These are phyloP conservation scores for Thereva unica DNA, from an alignment of 2,888 invertebrate species.

Conservation along the genomic window DNA sequence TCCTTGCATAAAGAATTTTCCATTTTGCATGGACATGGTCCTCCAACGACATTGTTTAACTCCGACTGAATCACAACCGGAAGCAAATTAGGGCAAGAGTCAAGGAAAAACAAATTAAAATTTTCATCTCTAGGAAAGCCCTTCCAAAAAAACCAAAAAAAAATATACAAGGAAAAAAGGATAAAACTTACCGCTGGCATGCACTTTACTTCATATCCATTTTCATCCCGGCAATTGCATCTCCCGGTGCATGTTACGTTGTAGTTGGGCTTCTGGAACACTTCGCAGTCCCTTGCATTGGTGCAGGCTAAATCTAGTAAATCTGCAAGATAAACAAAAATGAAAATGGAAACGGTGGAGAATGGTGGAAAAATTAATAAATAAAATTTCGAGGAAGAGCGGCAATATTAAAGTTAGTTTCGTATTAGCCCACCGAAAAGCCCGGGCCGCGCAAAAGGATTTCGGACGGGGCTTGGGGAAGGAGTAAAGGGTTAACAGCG, in stretches of 20 bases:
- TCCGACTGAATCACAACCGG: no score
- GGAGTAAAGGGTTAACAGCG: constrained; percentile 11
- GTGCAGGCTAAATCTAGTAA: constrained; percentile 32
- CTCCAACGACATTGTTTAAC: constrained; percentile 50
- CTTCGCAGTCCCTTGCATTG: constrained; percentile 17
- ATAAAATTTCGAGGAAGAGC: constrained; percentile 1
- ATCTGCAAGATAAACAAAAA: constrained; percentile 16
- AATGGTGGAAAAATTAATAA: background rate
- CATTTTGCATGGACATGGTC: constrained; percentile 50
- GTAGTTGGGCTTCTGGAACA: background rate
- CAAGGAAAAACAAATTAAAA: background rate
- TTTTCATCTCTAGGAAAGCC: background rate
- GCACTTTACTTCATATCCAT: constrained; percentile 12
- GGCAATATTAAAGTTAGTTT: constrained; percentile 19
- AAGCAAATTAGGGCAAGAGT: background rate
- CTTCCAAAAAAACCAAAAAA: background rate
- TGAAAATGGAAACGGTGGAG: background rate
- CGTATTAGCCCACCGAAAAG: background rate
- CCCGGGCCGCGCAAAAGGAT: no score
- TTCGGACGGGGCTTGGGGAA: background rate
- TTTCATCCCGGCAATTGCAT: constrained; percentile 19
- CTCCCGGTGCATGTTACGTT: constrained; percentile 19
- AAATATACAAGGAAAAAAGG: constrained; percentile 1
- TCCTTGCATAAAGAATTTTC: constrained; percentile 48
- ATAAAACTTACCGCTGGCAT: constrained; percentile 21